A percentile compares a stretch with the other conserved stretches of the same genome.
These are phyloP conservation scores for Ivindomyrus marchei DNA, from an alignment of 2,113 vertebrate species.

Conservation along the genomic window DNA sequence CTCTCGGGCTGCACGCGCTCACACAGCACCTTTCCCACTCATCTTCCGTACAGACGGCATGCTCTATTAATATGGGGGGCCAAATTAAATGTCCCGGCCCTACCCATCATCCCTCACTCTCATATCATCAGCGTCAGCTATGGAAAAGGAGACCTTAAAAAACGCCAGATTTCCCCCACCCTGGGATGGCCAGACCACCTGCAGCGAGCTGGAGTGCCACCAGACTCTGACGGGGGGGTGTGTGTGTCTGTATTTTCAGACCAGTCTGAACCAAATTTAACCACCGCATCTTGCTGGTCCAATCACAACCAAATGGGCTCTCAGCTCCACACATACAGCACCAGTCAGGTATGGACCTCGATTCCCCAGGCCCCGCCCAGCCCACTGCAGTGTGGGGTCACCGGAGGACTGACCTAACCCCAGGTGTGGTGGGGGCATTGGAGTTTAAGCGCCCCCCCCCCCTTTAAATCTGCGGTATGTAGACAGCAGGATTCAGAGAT, in stretches of 20 bases:
- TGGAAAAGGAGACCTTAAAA: conserved; percentile 42
- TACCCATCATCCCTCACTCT: not conserved
- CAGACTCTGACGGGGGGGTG: not conserved
- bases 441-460: not conserved
- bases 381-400: not conserved
- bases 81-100: conserved; percentile 29
- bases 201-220: not conserved
- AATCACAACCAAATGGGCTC: not conserved
- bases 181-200: not conserved
- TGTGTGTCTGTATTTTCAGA: conserved; percentile 22
- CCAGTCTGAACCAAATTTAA: conserved; percentile 35
- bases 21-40: not conserved
- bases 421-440: not conserved
- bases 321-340: not conserved
- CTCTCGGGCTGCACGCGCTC: not conserved
- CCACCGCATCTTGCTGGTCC: not conserved
- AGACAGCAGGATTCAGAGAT: not conserved
- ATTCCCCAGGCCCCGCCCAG: not conserved
- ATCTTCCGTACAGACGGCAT: not conserved
- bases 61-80: conserved; percentile 36
- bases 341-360: not conserved
- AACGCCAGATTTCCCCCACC: conserved; percentile 36
- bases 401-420: not conserved
- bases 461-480: not conserved
- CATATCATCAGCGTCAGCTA: conserved; percentile 31